phyloP scores from a whole-genome alignment of 2,888 invertebrate species.

The Biston betularia region DNA sequence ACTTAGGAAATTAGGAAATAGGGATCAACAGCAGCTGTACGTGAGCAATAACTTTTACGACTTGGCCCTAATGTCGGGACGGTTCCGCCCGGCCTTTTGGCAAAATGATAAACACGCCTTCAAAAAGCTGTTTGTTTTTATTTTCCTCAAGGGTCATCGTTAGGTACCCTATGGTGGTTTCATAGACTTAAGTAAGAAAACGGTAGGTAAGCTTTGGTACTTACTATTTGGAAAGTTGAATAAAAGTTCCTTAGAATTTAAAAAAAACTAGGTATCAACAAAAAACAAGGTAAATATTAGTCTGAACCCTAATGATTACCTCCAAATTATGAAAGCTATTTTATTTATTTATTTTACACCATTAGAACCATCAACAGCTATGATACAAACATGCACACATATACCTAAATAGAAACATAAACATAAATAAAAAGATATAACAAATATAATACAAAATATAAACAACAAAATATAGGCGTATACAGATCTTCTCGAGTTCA shows the following conservation, averaged over 20 bases:
- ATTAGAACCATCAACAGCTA: too few relatives aligned
- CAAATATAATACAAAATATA: too few relatives aligned
- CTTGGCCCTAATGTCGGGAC: slow-evolving; percentile 17
- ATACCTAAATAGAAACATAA: too few relatives aligned
- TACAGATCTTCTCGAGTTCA: too few relatives aligned
- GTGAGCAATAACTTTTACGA: slow-evolving; percentile 31
- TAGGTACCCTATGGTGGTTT: slow-evolving; percentile 18
- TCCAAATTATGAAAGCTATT: too few relatives aligned
- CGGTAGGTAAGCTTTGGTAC: neutral
- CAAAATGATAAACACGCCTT: slow-evolving; percentile 28
- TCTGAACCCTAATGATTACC: too few relatives aligned
- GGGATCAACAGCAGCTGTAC: slow-evolving; percentile 35
- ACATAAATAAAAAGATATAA: too few relatives aligned
- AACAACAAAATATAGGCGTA: too few relatives aligned
- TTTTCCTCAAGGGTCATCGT: slow-evolving; percentile 15
- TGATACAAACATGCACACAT: too few relatives aligned
- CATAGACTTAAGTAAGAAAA: slow-evolving; percentile 1
- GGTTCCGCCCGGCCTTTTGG: slow-evolving; percentile 10
- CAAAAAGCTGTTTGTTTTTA: slow-evolving; percentile 22
- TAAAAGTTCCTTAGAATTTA: neutral
- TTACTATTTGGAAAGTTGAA: neutral
- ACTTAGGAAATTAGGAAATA: slow-evolving; percentile 33
- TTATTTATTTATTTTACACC: too few relatives aligned
- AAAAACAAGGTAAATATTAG: too few relatives aligned
- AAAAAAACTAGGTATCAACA: too few relatives aligned